Base-by-base conservation (phyloP, 2,888 invertebrate genomes). In the Odiellus spinosus region DNA sequence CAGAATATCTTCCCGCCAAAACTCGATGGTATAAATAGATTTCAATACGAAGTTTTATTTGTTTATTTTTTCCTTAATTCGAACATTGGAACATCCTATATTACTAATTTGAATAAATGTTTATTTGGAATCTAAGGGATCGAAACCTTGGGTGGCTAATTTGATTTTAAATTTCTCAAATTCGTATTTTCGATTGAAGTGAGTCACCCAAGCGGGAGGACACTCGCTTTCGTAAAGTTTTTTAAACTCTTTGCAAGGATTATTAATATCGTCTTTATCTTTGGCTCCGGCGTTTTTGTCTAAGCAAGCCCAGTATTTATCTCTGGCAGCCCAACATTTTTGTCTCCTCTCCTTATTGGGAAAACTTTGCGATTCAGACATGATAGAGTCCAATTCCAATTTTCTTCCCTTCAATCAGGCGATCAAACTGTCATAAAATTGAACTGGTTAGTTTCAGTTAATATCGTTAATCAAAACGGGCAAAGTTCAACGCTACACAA, bases 161-260 rank as follows among this genome's bases (percentile, higher is more conserved):
- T 79, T 80, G 59, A 81, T 78, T 70, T 88, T 87, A 67, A 83
- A 91, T 61, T 81, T 75, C 61, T 85, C 73, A 67, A 83, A 90
- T 58, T 80, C 81, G 61, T 85, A 71, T 67, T 84, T 87, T 59
- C 86, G 76, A 70, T 91, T 88, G 66, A 93, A 93, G 69, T 93
- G 88, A 63, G 83, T 38, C 14, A 38, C 38, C 38, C 38, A 38
- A 8, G 15, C 15, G 38, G 15, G 15, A n/a, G 38, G 38, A 38
- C 38, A 38, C 18, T 38, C 38, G 15, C 15, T 38, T 38, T 38
- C 38, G 18, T 38, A 38, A 15, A 38, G 4, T 3, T 38, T 38
- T 14, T 18, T 38, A 38, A 17, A 38, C 1, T 39, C 43, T 15
- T 2, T 14, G 15, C 18, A 32, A 17, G 18, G 42, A 43, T 44